These are phyloP conservation scores for Nilaparvata lugens DNA, from an alignment of 1,140 invertebrate species.

Conservation along the genomic window DNA sequence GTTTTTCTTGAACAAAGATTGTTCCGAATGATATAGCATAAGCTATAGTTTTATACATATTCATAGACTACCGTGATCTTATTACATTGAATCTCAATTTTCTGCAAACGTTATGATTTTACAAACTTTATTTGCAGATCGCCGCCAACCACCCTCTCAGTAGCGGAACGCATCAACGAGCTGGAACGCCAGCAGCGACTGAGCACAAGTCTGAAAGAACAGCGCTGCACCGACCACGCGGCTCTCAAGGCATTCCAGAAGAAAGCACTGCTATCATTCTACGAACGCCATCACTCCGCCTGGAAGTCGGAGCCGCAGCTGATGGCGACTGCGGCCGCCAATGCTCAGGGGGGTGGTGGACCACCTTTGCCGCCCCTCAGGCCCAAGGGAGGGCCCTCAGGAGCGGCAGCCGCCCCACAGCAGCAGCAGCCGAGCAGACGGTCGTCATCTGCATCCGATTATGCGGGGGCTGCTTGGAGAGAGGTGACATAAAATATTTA, in stretches of 20 bases:
- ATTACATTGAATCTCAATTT: background rate
- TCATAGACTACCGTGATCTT: background rate
- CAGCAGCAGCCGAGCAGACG: conserved; percentile 33
- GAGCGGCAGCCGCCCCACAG: conserved; percentile 20
- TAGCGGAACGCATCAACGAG: conserved; percentile 65
- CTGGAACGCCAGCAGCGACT: conserved; percentile 47
- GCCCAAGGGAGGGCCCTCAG: conserved; percentile 43
- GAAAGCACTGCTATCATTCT: conserved; percentile 74
- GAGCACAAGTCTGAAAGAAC: conserved; percentile 35
- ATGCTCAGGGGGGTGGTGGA: conserved; percentile 25
- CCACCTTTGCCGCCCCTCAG: conserved; percentile 45
- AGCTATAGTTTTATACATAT: too few relatives aligned
- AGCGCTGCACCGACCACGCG: conserved; percentile 38
- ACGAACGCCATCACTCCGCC: conserved; percentile 60
- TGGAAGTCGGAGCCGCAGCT: conserved; percentile 54
- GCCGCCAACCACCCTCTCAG: conserved; percentile 44
- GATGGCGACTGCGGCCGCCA: conserved; percentile 22
- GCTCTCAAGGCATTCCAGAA: conserved; percentile 80
- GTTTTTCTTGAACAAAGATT: too few relatives aligned
- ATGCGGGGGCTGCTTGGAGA: conserved; percentile 36
- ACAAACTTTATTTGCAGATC: conserved; percentile 24
- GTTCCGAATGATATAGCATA: too few relatives aligned
- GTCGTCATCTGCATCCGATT: conserved; percentile 59
- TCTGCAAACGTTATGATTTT: background rate
- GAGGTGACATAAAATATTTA: too few relatives aligned